Evolutionary conservation across 2,113 vertebrate species (phyloP).

Genomic region (Tapirus terrestris): DNA sequence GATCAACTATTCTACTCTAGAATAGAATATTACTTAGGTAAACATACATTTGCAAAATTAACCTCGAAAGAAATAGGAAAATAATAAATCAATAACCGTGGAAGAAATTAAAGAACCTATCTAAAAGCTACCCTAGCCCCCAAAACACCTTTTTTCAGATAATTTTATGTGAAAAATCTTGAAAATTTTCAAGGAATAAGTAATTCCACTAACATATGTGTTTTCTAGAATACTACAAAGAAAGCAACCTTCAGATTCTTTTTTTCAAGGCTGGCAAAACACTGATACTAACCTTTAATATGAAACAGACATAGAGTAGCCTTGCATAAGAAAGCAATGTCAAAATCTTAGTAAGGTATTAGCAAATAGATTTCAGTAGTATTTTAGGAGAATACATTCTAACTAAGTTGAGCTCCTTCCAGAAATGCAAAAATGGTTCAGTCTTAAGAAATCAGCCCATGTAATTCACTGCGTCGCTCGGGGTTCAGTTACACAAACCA

Average conservation of each 20-base stretch:
- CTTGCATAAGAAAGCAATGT: background rate
- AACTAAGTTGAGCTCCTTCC: slow-evolving; percentile 33
- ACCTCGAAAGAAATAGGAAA: slow-evolving; percentile 29
- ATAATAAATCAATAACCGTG: background rate
- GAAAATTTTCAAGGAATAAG: background rate
- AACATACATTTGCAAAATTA: background rate
- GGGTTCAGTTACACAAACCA: slow-evolving; percentile 43
- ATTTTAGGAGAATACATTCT: background rate
- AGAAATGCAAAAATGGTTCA: background rate
- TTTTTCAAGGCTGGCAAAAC: background rate
- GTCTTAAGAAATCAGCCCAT: slow-evolving; percentile 49
- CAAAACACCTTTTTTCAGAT: background rate
- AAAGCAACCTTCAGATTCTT: background rate
- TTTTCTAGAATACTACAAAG: slow-evolving; percentile 27
- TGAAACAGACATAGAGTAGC: background rate
- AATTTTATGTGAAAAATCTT: background rate
- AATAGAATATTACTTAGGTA: background rate
- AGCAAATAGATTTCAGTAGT: background rate
- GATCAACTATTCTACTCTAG: background rate
- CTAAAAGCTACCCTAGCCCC: background rate
- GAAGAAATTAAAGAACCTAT: background rate
- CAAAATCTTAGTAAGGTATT: background rate
- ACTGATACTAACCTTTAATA: background rate
- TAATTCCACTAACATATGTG: background rate
- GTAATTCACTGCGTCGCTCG: background rate